Conservation (phyloP, 2,797 vertebrate genomes). For the Euthynnus affinis region DNA sequence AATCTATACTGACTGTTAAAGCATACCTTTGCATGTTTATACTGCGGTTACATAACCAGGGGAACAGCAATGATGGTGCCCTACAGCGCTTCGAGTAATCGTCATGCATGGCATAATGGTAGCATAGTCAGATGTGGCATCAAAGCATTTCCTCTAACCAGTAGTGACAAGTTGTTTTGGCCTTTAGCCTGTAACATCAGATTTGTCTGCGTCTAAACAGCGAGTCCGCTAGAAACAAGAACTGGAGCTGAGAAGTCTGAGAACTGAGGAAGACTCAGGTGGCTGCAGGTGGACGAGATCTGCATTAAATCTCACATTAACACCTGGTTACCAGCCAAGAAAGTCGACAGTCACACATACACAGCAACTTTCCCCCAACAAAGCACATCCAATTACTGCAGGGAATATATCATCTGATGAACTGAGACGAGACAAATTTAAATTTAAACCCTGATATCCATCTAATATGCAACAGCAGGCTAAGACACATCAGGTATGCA, state of each 20-base stretch:
- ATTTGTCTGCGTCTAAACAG: background rate
- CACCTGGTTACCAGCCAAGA: background rate
- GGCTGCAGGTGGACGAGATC: background rate
- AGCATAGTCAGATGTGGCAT: slow-evolving; percentile 31
- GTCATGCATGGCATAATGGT: background rate
- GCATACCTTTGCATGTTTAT: background rate
- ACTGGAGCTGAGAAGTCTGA: background rate
- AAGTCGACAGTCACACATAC: background rate
- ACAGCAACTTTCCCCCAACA: too few species aligned
- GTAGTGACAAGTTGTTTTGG: slow-evolving; percentile 31
- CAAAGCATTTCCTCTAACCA: slow-evolving; percentile 39
- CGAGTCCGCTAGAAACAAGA: background rate
- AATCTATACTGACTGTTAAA: slow-evolving; percentile 1
- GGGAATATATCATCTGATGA: background rate
- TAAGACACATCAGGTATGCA: slow-evolving; percentile 17
- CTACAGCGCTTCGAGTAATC: background rate
- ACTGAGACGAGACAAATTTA: background rate
- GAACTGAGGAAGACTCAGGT: background rate
- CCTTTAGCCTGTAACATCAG: slow-evolving; percentile 8
- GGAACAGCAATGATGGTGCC: slow-evolving; percentile 5
- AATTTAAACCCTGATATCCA: background rate
- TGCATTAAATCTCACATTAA: background rate
- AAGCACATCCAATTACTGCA: background rate
- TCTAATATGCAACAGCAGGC: background rate
- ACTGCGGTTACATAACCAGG: slow-evolving; percentile 20